Evolutionary conservation across 2,888 invertebrate species (phyloP), one percentile per base, ranked within the genome.

Genomic region (Serrognathus titanus): DNA sequence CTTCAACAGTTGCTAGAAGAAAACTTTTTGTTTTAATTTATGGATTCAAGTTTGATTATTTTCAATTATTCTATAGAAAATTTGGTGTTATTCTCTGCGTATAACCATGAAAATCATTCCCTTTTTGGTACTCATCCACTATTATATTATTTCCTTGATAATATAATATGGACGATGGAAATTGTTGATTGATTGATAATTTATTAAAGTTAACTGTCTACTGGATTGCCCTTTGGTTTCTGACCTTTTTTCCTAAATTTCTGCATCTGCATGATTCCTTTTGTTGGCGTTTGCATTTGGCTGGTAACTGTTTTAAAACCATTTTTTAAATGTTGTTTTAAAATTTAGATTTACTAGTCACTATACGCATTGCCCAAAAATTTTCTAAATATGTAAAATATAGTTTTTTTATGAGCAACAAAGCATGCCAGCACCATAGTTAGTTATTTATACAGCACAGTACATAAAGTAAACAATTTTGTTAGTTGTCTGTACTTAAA

Each of bases 201-300:
- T 20, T 20, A 20, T 20, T 20, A 2, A 20, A 20, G 4, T 20
- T 50, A 36, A 38, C 20, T 50, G 38, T 50, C 20, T 66, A 63
- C 63, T 65, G 61, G 64, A 66, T 65, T 68, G 68, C 64, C 68
- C 69, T 70, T 67, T 67, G 68, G 40, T 48, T 51, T 66, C 65
- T 61, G 63, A 64, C 67, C 68, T 70, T 63, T 69, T 66, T 68
- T 72, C 71, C 71, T 70, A 66, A 69, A 70, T 73, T 72, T 76
- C 72, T 76, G 75, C 74, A 75, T 76, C 72, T 77, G 75, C 75
- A 76, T 76, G 75, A 65, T 61, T 69, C 72, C 71, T 73, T 73
- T 72, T 72, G 74, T 75, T 77, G 74, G 76, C 76, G 72, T 76
- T 68, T 75, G 77, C 77, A 77, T 77, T 69, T 76, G 76, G 75